Evolutionary conservation across 2,113 vertebrate species (phyloP).

Genomic region (Baryphthengus martii): DNA sequence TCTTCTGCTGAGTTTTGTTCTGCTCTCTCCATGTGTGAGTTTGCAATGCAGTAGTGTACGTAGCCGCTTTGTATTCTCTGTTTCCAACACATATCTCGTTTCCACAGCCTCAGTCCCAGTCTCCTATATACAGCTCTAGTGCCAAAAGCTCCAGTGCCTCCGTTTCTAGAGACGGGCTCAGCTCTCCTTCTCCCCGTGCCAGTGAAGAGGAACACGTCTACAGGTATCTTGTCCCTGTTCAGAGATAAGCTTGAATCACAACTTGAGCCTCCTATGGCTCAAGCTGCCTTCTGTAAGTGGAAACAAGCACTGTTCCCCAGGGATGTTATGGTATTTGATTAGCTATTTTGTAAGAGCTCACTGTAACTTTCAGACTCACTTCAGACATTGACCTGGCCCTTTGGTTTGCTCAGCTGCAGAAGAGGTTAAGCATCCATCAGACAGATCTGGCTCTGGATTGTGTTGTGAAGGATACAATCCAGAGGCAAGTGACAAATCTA

Average conservation of each 20-base stretch:
- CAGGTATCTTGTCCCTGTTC: slow-evolving; percentile 75
- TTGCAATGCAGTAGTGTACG: background rate
- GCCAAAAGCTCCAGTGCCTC: slow-evolving; percentile 78
- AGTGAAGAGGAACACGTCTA: slow-evolving; percentile 96
- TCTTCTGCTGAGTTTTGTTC: background rate
- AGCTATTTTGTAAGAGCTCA: background rate
- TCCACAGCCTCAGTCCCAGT: slow-evolving; percentile 70
- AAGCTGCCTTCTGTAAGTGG: background rate
- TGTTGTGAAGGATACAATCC: background rate
- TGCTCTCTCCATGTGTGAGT: background rate
- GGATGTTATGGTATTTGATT: background rate
- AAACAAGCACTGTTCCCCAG: background rate
- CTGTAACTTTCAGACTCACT: background rate
- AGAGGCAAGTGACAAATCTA: background rate
- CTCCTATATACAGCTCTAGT: slow-evolving; percentile 69
- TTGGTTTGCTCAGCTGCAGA: background rate
- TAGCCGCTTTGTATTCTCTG: background rate
- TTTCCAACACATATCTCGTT: slow-evolving; percentile 2
- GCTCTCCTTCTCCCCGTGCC: slow-evolving; percentile 75
- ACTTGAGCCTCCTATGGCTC: background rate
- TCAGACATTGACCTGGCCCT: background rate
- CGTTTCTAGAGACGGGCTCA: slow-evolving; percentile 77
- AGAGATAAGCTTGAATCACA: background rate
- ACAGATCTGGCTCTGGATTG: background rate
- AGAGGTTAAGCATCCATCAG: background rate